Evolutionary conservation across 2,888 invertebrate genomes (phyloP).

Genomic region (Drosophila lutescens): DNA sequence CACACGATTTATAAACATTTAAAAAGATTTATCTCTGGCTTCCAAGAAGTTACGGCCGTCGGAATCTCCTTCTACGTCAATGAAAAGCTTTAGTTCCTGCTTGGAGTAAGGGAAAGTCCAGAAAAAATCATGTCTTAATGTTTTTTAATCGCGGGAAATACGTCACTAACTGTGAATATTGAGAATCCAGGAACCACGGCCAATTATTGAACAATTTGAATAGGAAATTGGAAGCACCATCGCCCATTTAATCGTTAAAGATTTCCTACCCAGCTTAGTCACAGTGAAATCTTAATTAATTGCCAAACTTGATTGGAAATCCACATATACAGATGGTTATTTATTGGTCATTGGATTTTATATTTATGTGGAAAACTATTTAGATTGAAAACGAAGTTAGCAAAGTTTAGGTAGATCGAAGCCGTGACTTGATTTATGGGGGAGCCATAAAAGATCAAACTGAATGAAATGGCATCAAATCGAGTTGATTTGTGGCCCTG

Average conservation of each 20-base stretch:
- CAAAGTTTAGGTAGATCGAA: conserved; percentile 23
- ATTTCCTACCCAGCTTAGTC: conserved; percentile 7
- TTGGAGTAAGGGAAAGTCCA: conserved; percentile 25
- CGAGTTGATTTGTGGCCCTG: conserved; percentile 43
- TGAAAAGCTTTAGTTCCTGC: conserved; percentile 28
- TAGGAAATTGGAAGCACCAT: neutral
- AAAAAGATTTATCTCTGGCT: conserved; percentile 27
- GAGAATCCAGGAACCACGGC: neutral
- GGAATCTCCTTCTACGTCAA: conserved; percentile 32
- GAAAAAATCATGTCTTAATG: neutral
- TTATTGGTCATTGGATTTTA: conserved; percentile 46
- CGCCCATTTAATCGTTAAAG: neutral
- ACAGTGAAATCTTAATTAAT: conserved; percentile 44
- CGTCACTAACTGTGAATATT: neutral
- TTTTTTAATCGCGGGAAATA: neutral
- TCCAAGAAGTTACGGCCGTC: conserved; percentile 26
- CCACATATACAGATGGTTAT: conserved; percentile 29
- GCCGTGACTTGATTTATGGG: conserved; percentile 48
- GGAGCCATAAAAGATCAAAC: conserved; percentile 37
- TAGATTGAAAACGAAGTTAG: conserved; percentile 25
- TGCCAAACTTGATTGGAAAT: conserved; percentile 41
- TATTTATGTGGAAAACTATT: conserved; percentile 43
- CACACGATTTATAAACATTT: conserved; percentile 44
- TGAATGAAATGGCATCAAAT: conserved; percentile 37
- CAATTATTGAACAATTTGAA: neutral